Conservation (phyloP, 2,888 invertebrate species). For the Netelia melanura region DNA sequence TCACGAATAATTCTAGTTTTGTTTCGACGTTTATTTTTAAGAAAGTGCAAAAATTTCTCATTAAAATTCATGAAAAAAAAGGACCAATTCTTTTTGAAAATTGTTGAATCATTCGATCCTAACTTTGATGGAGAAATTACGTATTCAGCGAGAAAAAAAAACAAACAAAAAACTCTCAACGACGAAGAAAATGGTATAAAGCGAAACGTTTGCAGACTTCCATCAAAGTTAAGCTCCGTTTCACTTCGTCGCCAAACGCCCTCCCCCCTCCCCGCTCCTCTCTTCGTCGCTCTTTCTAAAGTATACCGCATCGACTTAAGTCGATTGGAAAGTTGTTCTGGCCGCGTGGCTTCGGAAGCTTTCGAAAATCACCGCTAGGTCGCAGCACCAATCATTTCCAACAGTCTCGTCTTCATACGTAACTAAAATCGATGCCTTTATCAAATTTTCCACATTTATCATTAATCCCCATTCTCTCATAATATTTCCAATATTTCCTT, state of each 20-base stretch:
- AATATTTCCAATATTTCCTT: not conserved
- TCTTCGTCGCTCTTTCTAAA: not conserved
- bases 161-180: slow-evolving; percentile 11
- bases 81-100: not conserved
- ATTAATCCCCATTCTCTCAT: too few species aligned
- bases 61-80: slow-evolving; percentile 22
- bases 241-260: not conserved
- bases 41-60: not conserved
- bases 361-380: slow-evolving; percentile 37
- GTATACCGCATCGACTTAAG: slow-evolving; percentile 37
- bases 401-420: too few species aligned
- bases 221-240: slow-evolving; percentile 75
- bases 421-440: too few species aligned
- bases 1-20: too few species aligned
- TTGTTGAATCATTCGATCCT: not conserved
- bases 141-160: slow-evolving; percentile 27
- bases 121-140: slow-evolving; percentile 59
- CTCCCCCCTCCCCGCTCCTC: not conserved
- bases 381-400: slow-evolving; percentile 12
- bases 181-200: slow-evolving; percentile 12
- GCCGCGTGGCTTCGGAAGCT: slow-evolving; percentile 17
- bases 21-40: not conserved
- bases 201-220: slow-evolving; percentile 21
- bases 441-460: too few species aligned
- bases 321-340: slow-evolving; percentile 52